Conservation (phyloP, 2,797 vertebrate genomes). For the Gymnoscopelus braueri region DNA sequence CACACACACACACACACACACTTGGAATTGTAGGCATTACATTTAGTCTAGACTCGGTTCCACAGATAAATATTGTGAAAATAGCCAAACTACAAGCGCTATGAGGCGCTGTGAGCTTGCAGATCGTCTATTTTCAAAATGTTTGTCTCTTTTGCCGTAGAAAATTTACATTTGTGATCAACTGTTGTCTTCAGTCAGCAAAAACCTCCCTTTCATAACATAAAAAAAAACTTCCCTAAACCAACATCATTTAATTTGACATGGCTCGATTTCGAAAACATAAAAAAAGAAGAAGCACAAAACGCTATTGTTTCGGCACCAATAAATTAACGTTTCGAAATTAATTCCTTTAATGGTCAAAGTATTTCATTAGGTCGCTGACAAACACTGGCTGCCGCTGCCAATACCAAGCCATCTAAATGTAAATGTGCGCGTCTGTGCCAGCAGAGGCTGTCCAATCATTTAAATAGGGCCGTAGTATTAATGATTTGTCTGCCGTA, state of each 20-base stretch:
- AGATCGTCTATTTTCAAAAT: too few species aligned
- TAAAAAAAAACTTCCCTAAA: constrained; percentile 11
- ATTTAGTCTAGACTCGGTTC: too few species aligned
- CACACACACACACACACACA: not conserved
- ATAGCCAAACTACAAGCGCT: too few species aligned
- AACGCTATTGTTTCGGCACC: constrained; percentile 4
- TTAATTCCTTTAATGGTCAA: constrained; percentile 15
- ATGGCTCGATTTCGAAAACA: constrained; percentile 1
- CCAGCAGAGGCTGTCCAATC: not conserved
- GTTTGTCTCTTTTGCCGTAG: too few species aligned
- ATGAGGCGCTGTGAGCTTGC: too few species aligned
- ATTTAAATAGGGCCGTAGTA: not conserved
- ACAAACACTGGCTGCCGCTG: not conserved
- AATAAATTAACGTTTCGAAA: constrained; percentile 17
- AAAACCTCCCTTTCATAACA: not conserved
- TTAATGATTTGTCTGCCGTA: constrained; percentile 9
- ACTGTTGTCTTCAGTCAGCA: not conserved
- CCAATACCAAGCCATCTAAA: constrained; percentile 31
- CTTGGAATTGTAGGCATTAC: too few species aligned
- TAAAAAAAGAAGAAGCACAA: not conserved
- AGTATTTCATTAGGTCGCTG: not conserved
- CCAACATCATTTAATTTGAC: constrained; percentile 23
- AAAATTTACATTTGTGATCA: not conserved
- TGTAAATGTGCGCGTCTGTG: constrained; percentile 15
- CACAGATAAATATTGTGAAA: too few species aligned